Percentiles rank a stretch among this genome's conserved stretches.
phyloP scores from a whole-genome alignment of 2,888 invertebrate genomes.

The Acronicta aceris region DNA sequence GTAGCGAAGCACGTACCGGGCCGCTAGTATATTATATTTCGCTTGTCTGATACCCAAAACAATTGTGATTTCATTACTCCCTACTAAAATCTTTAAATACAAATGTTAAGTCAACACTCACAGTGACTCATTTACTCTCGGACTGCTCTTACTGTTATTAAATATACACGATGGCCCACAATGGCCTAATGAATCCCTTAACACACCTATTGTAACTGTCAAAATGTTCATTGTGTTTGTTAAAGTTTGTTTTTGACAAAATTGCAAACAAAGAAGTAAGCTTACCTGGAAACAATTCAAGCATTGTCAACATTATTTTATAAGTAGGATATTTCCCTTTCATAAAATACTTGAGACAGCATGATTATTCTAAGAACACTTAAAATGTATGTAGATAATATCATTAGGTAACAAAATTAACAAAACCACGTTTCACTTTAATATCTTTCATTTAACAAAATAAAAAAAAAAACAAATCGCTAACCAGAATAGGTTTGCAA shows the following conservation, averaged over 20 bases:
- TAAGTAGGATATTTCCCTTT: neutral
- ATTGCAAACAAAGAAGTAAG: no score
- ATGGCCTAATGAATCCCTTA: neutral
- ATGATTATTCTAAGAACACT: no score
- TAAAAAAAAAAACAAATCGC: neutral
- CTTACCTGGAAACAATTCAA: no score
- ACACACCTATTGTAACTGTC: neutral
- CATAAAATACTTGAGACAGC: neutral
- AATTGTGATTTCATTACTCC: neutral
- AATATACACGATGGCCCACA: no score
- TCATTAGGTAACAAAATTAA: neutral
- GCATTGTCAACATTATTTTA: conserved; percentile 2
- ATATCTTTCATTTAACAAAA: neutral
- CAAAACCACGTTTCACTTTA: no score
- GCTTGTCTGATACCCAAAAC: neutral
- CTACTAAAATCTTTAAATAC: neutral
- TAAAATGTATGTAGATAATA: neutral
- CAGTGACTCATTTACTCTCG: neutral
- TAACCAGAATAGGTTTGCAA: conserved; percentile 3
- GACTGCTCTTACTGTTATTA: no score
- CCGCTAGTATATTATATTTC: no score
- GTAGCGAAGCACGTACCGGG: no score
- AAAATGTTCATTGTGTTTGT: no score
- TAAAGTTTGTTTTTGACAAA: no score
- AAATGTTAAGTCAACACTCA: neutral